Percentiles rank a stretch among this genome's conserved stretches.
These are phyloP conservation scores for Chaenodraco wilsoni DNA, from an alignment of 2,797 vertebrate species.

Conservation along the genomic window DNA sequence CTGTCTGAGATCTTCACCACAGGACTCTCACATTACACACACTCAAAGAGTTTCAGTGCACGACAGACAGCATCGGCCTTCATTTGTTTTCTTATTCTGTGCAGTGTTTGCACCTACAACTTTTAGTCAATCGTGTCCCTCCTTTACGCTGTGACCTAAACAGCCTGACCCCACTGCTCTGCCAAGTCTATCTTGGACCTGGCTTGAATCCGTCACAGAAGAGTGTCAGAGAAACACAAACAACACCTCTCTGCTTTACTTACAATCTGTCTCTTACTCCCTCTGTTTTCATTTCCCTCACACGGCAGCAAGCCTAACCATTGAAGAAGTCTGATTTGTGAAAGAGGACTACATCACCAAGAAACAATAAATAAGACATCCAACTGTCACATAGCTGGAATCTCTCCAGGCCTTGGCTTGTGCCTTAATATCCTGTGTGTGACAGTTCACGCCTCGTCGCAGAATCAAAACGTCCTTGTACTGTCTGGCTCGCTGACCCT, in stretches of 20 bases:
- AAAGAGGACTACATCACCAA: slow-evolving; percentile 34
- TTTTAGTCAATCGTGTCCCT: slow-evolving; percentile 18
- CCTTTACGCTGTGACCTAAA: not conserved
- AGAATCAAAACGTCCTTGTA: slow-evolving; percentile 40
- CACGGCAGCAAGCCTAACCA: slow-evolving; percentile 37
- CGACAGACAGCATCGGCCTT: slow-evolving; percentile 42
- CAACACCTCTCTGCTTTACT: slow-evolving; percentile 1
- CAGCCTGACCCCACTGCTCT: not conserved
- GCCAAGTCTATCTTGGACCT: slow-evolving; percentile 24
- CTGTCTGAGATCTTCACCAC: slow-evolving; percentile 49
- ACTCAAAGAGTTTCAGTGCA: slow-evolving; percentile 42
- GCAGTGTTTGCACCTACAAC: slow-evolving; percentile 30
- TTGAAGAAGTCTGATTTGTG: slow-evolving; percentile 22
- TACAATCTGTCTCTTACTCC: not conserved
- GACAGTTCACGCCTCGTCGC: not conserved
- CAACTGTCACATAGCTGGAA: slow-evolving; percentile 43
- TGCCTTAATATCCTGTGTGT: slow-evolving; percentile 28
- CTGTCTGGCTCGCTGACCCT: slow-evolving; percentile 19
- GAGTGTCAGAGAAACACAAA: slow-evolving; percentile 44
- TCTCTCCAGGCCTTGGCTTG: slow-evolving; percentile 32
- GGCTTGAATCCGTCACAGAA: slow-evolving; percentile 33
- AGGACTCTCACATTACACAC: slow-evolving; percentile 60
- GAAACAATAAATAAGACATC: slow-evolving; percentile 42
- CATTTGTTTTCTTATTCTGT: slow-evolving; percentile 43
- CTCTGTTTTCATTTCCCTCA: slow-evolving; percentile 28